Percentiles rank a stretch among this genome's conserved stretches.
Evolutionary conservation across 2,888 invertebrate species (phyloP).

Genomic region (Ptilodon capucinus): DNA sequence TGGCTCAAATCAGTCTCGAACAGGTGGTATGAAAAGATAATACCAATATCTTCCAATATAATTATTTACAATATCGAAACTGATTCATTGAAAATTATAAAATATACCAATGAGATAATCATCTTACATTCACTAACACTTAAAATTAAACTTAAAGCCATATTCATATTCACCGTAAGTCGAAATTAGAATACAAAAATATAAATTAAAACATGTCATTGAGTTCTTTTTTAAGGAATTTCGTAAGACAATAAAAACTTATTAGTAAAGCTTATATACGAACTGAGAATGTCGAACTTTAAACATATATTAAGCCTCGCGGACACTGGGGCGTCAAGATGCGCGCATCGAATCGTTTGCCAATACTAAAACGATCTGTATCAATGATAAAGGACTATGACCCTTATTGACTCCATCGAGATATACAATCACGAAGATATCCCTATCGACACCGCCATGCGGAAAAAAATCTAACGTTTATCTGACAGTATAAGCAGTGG

Average conservation of each 20-base stretch:
- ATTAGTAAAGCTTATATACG: background rate
- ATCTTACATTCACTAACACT: constrained; percentile 29
- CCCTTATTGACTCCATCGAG: no score
- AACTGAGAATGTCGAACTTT: no score
- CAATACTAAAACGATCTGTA: no score
- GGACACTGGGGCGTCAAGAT: no score
- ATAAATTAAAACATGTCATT: background rate
- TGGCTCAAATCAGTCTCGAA: constrained; percentile 75
- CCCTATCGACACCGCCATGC: no score
- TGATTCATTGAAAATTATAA: constrained; percentile 38
- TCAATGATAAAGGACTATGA: no score
- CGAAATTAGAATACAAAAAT: background rate
- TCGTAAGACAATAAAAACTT: no score
- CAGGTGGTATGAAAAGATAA: constrained; percentile 47
- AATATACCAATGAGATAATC: constrained; percentile 27
- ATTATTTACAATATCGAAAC: constrained; percentile 62
- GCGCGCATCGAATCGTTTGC: no score
- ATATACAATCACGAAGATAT: no score
- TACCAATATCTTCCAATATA: constrained; percentile 41
- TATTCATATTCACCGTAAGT: constrained; percentile 21
- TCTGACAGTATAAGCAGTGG: no score
- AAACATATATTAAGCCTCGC: no score
- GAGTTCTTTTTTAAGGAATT: background rate
- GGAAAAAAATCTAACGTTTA: no score
- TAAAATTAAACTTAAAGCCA: constrained; percentile 51